A percentile compares a stretch with the other conserved stretches of the same genome.
Evolutionary conservation across 2,888 invertebrate genomes (phyloP).

Genomic region (Schizotus pectinicornis): DNA sequence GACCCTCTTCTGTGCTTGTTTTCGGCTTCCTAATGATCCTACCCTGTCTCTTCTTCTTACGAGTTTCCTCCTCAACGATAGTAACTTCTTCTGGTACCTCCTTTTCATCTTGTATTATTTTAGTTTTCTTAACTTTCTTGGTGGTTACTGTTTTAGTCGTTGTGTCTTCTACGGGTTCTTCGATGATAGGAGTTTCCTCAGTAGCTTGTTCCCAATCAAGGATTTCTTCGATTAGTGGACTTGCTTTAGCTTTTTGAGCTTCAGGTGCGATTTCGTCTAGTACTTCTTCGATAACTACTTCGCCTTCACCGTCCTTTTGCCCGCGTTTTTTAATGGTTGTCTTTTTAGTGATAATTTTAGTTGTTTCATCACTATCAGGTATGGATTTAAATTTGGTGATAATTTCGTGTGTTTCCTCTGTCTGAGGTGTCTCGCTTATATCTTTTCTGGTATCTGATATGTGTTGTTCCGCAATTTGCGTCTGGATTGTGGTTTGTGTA

Average conservation of each 20-base stretch:
- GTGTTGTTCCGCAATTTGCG: slow-evolving; percentile 53
- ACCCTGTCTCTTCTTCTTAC: slow-evolving; percentile 18
- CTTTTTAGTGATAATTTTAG: slow-evolving; percentile 64
- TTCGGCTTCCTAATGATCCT: slow-evolving; percentile 5
- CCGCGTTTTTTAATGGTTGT: slow-evolving; percentile 60
- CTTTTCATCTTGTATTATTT: slow-evolving; percentile 42
- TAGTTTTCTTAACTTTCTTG: slow-evolving; percentile 32
- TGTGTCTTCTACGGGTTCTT: slow-evolving; percentile 33
- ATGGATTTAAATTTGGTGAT: slow-evolving; percentile 64
- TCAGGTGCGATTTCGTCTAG: slow-evolving; percentile 53
- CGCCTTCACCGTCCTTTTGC: slow-evolving; percentile 50
- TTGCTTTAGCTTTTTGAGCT: slow-evolving; percentile 38
- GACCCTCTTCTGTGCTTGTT: slow-evolving; percentile 36
- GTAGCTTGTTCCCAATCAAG: slow-evolving; percentile 35
- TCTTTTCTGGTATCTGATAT: slow-evolving; percentile 50
- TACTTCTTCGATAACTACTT: slow-evolving; percentile 63
- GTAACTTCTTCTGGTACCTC: slow-evolving; percentile 38
- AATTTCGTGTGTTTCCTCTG: slow-evolving; percentile 66
- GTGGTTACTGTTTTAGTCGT: slow-evolving; percentile 40
- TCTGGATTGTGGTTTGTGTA: slow-evolving; percentile 50
- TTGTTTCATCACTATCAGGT: slow-evolving; percentile 62
- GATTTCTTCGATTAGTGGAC: slow-evolving; percentile 38
- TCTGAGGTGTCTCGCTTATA: slow-evolving; percentile 40
- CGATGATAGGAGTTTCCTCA: slow-evolving; percentile 15
- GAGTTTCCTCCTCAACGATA: slow-evolving; percentile 34